These are phyloP conservation scores for Chelonia mydas DNA, from an alignment of 2,797 vertebrate genomes.

Conservation along the genomic window DNA sequence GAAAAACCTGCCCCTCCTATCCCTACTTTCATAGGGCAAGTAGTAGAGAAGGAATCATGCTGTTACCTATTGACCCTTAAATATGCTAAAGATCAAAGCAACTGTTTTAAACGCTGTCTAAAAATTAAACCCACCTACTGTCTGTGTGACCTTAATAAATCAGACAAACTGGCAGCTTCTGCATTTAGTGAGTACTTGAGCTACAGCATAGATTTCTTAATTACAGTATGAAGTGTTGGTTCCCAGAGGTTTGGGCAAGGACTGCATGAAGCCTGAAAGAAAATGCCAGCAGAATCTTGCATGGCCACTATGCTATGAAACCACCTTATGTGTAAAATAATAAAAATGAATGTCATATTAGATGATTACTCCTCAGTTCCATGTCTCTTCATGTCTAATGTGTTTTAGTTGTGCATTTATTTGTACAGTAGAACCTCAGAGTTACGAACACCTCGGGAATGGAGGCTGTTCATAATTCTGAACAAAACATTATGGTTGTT, in stretches of 20 bases:
- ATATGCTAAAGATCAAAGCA: not conserved
- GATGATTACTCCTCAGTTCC: not conserved
- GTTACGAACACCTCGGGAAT: no score
- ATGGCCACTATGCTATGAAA: not conserved
- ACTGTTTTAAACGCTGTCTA: not conserved
- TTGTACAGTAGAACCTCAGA: not conserved
- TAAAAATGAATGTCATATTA: not conserved
- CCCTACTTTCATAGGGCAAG: accelerated
- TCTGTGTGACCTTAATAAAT: not conserved
- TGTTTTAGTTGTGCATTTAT: not conserved
- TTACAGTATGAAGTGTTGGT: not conserved
- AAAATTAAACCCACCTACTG: not conserved
- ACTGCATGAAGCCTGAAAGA: not conserved
- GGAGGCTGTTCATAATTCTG: no score
- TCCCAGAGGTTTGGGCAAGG: not conserved
- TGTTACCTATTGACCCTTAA: accelerated
- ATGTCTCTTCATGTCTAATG: not conserved
- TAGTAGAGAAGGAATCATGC: accelerated
- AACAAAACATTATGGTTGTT: no score
- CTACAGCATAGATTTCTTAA: not conserved
- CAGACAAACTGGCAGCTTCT: not conserved
- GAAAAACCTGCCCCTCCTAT: not conserved
- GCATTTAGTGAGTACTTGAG: not conserved
- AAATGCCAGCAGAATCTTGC: not conserved
- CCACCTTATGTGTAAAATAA: not conserved